phyloP scores from a whole-genome alignment of 2,888 invertebrate species.

The Opisthograptis luteolata region DNA sequence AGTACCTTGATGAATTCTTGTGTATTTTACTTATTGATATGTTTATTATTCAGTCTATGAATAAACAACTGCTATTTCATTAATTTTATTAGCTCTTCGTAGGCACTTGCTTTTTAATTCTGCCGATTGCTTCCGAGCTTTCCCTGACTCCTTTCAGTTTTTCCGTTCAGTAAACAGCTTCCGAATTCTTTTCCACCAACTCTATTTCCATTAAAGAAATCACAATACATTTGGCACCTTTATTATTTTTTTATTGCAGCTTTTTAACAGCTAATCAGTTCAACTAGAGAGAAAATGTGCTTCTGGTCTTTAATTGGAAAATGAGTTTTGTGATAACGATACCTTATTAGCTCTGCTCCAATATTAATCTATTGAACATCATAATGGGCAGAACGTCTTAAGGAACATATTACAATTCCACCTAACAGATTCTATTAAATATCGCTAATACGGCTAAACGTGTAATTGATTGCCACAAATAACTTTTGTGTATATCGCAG shows the following conservation, averaged over 20 bases:
- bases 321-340: conserved; percentile 49
- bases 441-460: no score
- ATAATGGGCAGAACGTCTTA: conserved; percentile 29
- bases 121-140: conserved; percentile 6
- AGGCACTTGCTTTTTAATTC: not conserved
- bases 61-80: no score
- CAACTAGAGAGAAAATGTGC: conserved; percentile 54
- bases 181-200: conserved; percentile 50
- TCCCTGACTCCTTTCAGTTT: conserved; percentile 1
- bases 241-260: conserved; percentile 46
- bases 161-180: conserved; percentile 38
- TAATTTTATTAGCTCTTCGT: not conserved
- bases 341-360: conserved; percentile 32
- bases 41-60: no score
- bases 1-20: no score
- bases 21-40: no score
- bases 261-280: conserved; percentile 58
- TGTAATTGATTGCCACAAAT: no score
- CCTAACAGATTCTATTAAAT: no score
- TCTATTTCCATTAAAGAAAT: conserved; percentile 60
- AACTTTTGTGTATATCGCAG: no score
- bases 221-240: conserved; percentile 40
- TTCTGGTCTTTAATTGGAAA: conserved; percentile 59
- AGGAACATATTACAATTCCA: no score
- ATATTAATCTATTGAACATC: conserved; percentile 36